These are phyloP conservation scores for Pachycephala philippinensis DNA, from an alignment of 2,113 vertebrate species.

Conservation along the genomic window DNA sequence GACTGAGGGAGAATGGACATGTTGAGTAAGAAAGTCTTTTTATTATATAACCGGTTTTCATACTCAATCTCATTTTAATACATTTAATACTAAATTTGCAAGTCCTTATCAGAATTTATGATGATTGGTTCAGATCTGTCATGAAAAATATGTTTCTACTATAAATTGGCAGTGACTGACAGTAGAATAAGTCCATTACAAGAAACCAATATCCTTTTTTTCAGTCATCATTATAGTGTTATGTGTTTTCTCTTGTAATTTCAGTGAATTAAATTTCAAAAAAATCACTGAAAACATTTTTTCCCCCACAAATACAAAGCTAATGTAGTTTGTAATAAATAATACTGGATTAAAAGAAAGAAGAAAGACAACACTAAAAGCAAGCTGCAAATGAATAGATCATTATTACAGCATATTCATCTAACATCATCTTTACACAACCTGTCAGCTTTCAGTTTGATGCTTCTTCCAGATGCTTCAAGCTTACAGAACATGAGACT, in stretches of 20 bases:
- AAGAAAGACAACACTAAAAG: neutral
- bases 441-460: neutral
- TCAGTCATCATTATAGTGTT: neutral
- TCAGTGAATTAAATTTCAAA: neutral
- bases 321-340: neutral
- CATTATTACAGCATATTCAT: neutral
- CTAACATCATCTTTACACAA: neutral
- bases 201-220: neutral
- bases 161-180: neutral
- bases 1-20: neutral
- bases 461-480: neutral
- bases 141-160: neutral
- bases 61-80: neutral
- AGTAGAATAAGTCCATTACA: neutral
- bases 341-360: neutral
- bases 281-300: neutral
- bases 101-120: neutral
- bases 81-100: neutral
- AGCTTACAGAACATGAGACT: neutral
- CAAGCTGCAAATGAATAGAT: neutral
- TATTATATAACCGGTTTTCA: neutral
- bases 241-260: neutral
- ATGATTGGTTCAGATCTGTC: neutral
- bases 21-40: neutral
- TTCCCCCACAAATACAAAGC: neutral